Base-by-base conservation (phyloP, 37 sponge, comb jelly and placozoan species). In the Spongia lamella region DNA sequence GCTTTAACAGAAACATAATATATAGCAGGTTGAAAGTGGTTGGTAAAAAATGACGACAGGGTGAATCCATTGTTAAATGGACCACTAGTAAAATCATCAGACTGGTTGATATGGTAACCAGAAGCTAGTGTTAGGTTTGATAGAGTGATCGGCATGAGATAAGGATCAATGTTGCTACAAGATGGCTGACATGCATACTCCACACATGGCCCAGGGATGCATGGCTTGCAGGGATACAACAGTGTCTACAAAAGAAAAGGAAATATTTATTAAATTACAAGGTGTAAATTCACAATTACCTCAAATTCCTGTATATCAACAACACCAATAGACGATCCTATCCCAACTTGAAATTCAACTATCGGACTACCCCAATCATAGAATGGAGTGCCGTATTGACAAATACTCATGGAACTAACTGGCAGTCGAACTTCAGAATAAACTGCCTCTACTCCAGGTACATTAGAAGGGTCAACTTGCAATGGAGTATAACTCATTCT, bases 1-100 rank as follows among this genome's bases (percentile, higher is more conserved):
- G 87, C 94, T 54, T 79, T 54, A 9, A 93, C 87, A 26, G 86
- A 83, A 27, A 93, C 52, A 57, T 78, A 93, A 36, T 89, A 92
- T 11, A 34, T 39, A 0, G 82, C 60, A 7, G 93, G 93, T 61
- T 63, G 79, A 37, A 82, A 82, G 38, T 59, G 53, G 53, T 65
- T 25, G 24, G 67, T 39, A 43, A 77, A 31, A 13, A 49, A 29
- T 0, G 82, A 76, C 1, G 33, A 38, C 29, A 84, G 26, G 1
- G 59, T 56, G 66, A 53, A 68, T 11, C 34, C 22, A 30, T 49
- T 31, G 2, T 59, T 29, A 2, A 27, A 64, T 14, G 50, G n/a
- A 36, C 38, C 31, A 26, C 55, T 59, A 38, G 53, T 40, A 3
- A 38, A 53, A 53, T 49, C 77, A 38, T 77, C 65, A 20, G 84